Conservation (phyloP, 2,113 vertebrate species). For the Gyps fulvus region DNA sequence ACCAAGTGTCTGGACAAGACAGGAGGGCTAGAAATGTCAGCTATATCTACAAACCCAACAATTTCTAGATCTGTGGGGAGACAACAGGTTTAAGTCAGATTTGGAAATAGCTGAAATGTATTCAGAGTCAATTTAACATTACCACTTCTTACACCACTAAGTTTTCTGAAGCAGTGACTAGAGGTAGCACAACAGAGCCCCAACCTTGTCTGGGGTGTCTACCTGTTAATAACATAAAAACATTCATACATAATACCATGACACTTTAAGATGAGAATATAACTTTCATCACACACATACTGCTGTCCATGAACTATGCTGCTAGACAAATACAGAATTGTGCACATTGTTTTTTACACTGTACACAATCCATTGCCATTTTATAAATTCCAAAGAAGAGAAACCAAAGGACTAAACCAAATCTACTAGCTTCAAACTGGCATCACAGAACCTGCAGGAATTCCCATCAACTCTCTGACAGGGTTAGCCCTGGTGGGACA, state of each 20-base stretch:
- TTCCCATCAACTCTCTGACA: background rate
- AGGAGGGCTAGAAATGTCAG: conserved; percentile 95
- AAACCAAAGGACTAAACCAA: background rate
- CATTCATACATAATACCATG: background rate
- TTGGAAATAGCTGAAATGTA: background rate
- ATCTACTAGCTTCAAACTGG: background rate
- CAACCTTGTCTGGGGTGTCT: background rate
- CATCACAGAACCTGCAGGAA: background rate
- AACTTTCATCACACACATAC: background rate
- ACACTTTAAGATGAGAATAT: background rate
- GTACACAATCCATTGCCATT: background rate
- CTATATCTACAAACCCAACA: conserved; percentile 96
- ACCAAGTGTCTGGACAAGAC: conserved; percentile 96
- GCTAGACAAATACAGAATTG: background rate
- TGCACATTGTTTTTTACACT: background rate
- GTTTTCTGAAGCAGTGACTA: background rate
- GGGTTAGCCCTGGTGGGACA: background rate
- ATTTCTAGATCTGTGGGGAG: conserved; percentile 89
- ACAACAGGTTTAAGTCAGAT: background rate
- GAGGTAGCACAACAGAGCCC: background rate
- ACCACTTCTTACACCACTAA: background rate
- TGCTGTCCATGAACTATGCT: background rate
- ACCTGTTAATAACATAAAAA: background rate
- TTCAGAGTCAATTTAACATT: background rate
- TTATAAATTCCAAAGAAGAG: background rate